Conservation (phyloP, 2,113 vertebrate genomes). For the Dissostichus mawsoni region DNA sequence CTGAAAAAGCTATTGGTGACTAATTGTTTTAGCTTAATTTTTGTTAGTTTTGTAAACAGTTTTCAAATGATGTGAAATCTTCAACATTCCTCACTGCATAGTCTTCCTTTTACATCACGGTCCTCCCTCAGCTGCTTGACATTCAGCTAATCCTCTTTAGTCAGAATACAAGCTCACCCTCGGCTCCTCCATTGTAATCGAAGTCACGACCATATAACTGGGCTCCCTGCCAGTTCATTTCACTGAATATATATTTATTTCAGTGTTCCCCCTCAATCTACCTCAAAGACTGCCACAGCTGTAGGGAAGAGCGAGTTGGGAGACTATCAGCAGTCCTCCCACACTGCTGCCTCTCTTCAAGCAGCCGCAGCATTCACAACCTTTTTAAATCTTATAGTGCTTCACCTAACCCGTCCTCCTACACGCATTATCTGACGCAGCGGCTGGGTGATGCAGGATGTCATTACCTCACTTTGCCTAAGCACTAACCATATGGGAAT, state of each 20-base stretch:
- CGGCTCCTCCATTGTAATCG: slow-evolving; percentile 55
- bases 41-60: neutral
- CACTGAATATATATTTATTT: slow-evolving; percentile 29
- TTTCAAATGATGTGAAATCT: neutral
- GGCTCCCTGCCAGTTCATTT: slow-evolving; percentile 67
- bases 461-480: slow-evolving; percentile 46
- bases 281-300: slow-evolving; percentile 69
- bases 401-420: slow-evolving; percentile 70
- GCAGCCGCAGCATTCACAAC: slow-evolving; percentile 73
- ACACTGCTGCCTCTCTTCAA: slow-evolving; percentile 72
- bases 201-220: slow-evolving; percentile 71
- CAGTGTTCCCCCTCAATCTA: slow-evolving; percentile 50
- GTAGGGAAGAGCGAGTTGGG: slow-evolving; percentile 58
- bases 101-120: slow-evolving; percentile 27
- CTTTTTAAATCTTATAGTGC: slow-evolving; percentile 68
- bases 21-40: too few species aligned
- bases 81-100: neutral
- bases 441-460: slow-evolving; percentile 35
- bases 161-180: slow-evolving; percentile 49
- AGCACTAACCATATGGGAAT: slow-evolving; percentile 19
- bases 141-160: slow-evolving; percentile 63
- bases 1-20: neutral
- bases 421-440: slow-evolving; percentile 68
- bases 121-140: slow-evolving; percentile 50
- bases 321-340: slow-evolving; percentile 77